These are phyloP conservation scores for Oreochromis spilurus DNA, from an alignment of 2,113 vertebrate genomes.

Conservation along the genomic window DNA sequence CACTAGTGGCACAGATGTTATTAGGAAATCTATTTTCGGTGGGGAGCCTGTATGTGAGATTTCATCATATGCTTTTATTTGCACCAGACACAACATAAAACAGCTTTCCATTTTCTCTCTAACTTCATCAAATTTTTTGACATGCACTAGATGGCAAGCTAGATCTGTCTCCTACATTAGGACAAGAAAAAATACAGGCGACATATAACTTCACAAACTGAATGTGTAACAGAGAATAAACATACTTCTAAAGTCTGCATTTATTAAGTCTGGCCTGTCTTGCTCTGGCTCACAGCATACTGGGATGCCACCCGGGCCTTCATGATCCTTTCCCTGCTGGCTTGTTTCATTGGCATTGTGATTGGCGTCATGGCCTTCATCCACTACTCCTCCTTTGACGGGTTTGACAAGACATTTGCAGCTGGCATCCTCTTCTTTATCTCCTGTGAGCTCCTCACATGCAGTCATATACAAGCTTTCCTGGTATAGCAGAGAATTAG, in stretches of 20 bases:
- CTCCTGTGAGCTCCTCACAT: slow-evolving; percentile 57
- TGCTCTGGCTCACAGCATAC: slow-evolving; percentile 56
- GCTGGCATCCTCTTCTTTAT: slow-evolving; percentile 79
- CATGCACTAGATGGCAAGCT: slow-evolving; percentile 4
- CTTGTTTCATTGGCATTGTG: slow-evolving; percentile 76
- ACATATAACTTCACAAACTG: neutral
- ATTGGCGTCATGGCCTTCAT: slow-evolving; percentile 78
- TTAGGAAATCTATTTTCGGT: neutral
- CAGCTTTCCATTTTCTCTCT: neutral
- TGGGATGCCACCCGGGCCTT: slow-evolving; percentile 78
- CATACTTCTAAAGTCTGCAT: neutral
- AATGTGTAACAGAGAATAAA: neutral
- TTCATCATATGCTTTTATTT: neutral
- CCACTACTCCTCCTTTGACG: slow-evolving; percentile 73
- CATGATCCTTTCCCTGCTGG: slow-evolving; percentile 77
- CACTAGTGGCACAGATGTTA: neutral
- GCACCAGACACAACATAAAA: neutral
- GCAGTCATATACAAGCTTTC: neutral
- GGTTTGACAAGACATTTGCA: slow-evolving; percentile 77
- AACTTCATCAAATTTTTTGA: neutral
- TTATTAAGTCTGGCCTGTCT: neutral
- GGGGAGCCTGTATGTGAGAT: neutral
- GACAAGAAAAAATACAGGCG: neutral
- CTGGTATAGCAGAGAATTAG: neutral
- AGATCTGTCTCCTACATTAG: neutral